Base-by-base conservation (phyloP, 2,888 invertebrate species). In the Bellardia pandia region DNA sequence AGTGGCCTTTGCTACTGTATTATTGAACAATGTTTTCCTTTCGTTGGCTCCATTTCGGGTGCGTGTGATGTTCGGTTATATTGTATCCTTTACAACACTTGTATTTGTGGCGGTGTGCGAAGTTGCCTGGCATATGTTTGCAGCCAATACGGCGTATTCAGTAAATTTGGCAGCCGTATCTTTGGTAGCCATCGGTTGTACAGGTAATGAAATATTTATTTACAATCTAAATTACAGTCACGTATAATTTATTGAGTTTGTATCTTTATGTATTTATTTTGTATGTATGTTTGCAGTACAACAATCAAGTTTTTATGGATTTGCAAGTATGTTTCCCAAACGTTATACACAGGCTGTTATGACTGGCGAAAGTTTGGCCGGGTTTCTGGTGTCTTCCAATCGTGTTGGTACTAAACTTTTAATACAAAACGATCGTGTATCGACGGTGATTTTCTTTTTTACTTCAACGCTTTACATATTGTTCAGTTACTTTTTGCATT, bases 241-340 rank as follows among this genome's bases (percentile, higher is more conserved):
- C 23, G 23, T 48, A 51, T 33, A 33, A 33, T 48, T n/a, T 71
- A 53, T 48, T 30, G 48, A 51, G 8, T 30, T 30, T 69, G 69
- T 11, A n/a, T n/a, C n/a, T 33, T 60, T 62, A 14, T 71, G 11
- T 64, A 30, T 48, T 23, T 56, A 8, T 37, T 74, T 3, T 48
- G 9, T 51, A n/a, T 30, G 37, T 74, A 40, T 86, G 11, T 13
- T 90, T 89, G 3, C 77, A 95, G 96, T 98, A 83, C 98, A 98
- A 93, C 98, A 98, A 93, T 98, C 98, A 0, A 98, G 98, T 91
- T 98, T 98, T 94, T 98, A 98, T 92, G 98, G 98, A 3, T 98
- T 98, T 92, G 97, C 98, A 1, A 98, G 98, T 86, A 98, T 98
- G 96, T 94, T 98, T 88, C 98, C 98, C 33, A 94, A 94, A 69